Conservation (phyloP, 1,140 invertebrate species). For the Scaptodrosophila lebanonensis region DNA sequence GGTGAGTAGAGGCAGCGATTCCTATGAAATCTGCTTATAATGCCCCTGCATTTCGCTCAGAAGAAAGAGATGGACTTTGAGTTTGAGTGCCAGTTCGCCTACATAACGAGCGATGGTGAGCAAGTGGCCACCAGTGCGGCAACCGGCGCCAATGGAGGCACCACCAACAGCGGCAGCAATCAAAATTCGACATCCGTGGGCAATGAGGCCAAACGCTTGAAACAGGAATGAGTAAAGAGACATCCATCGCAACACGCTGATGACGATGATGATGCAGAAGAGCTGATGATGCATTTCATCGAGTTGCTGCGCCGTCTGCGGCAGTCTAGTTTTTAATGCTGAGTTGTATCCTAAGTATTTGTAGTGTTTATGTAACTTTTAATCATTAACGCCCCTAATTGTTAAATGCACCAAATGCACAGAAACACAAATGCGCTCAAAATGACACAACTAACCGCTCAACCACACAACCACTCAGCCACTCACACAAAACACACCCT, state of each 20-base stretch:
- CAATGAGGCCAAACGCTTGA: conserved; percentile 65
- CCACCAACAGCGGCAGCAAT: not conserved
- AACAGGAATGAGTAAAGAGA: conserved; percentile 76
- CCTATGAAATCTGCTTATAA: not conserved
- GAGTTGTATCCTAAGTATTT: conserved; percentile 2
- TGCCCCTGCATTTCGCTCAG: conserved; percentile 28
- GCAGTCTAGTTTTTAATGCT: not conserved
- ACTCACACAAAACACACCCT: conserved; percentile 3
- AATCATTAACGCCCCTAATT: conserved; percentile 18
- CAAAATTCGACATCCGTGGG: conserved; percentile 12
- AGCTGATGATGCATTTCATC: not conserved
- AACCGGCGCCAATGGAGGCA: not conserved
- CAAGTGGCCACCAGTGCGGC: conserved; percentile 8
- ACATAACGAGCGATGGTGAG: conserved; percentile 61
- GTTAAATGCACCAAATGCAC: conserved; percentile 14
- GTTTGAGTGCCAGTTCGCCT: conserved; percentile 72
- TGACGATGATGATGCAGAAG: no score
- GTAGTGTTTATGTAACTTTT: conserved; percentile 33
- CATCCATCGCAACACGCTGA: no score
- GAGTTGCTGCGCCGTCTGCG: not conserved
- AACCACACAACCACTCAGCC: conserved; percentile 5
- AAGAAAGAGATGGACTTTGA: conserved; percentile 75
- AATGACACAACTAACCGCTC: not conserved
- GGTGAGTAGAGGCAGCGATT: conserved; percentile 34
- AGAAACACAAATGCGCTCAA: not conserved